Conservation (phyloP, 2,888 invertebrate genomes). For the Watsonalla cultraria region DNA sequence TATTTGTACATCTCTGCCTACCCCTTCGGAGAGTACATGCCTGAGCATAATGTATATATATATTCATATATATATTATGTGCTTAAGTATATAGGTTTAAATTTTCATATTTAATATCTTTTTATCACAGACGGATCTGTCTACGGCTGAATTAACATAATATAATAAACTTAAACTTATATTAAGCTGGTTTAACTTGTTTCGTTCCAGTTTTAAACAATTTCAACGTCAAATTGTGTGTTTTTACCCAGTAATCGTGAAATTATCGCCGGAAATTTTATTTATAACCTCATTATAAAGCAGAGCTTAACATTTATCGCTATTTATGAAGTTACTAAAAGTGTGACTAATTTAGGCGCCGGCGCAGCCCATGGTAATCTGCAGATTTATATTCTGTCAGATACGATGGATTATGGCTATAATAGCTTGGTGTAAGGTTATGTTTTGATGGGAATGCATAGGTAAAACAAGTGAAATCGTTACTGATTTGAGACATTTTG, state of each 20-base stretch:
- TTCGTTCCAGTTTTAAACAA: too few relatives aligned
- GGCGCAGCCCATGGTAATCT: slow-evolving; percentile 15
- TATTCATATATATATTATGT: too few relatives aligned
- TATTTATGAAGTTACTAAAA: slow-evolving; percentile 1
- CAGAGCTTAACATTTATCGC: not conserved
- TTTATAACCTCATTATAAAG: slow-evolving; percentile 1
- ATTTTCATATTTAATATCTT: too few relatives aligned
- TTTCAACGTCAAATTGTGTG: not conserved
- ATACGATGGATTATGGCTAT: slow-evolving; percentile 3
- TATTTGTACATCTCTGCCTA: too few relatives aligned
- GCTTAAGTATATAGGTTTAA: too few relatives aligned
- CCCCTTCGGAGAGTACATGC: too few relatives aligned
- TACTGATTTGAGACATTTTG: too few relatives aligned
- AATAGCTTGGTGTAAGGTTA: not conserved
- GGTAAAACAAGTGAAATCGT: not conserved
- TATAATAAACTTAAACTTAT: too few relatives aligned
- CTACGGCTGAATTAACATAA: too few relatives aligned
- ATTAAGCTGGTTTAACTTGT: too few relatives aligned
- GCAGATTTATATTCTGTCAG: slow-evolving; percentile 23
- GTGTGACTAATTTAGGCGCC: slow-evolving; percentile 3
- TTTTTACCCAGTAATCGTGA: not conserved
- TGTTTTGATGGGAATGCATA: not conserved
- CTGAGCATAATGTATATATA: too few relatives aligned
- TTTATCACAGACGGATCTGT: too few relatives aligned
- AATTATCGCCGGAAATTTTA: not conserved